Evolutionary conservation across 2,797 vertebrate species (phyloP).

Genomic region (Alosa sapidissima): DNA sequence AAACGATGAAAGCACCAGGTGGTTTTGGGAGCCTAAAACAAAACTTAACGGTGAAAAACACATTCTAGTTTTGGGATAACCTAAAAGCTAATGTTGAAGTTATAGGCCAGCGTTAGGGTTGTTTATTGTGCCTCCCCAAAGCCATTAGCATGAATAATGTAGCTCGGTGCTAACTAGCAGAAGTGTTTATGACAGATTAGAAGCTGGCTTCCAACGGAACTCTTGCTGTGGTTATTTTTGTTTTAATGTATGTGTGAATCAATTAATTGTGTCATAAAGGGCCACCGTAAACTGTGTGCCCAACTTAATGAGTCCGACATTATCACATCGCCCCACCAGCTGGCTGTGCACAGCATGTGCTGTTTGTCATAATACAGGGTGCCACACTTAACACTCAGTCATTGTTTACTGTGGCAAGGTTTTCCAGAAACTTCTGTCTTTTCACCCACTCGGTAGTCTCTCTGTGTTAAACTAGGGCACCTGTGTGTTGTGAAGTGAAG

Average conservation of each 20-base stretch:
- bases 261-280: conserved; percentile 98
- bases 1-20: neutral
- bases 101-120: conserved; percentile 42
- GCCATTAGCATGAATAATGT: conserved; percentile 60
- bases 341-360: conserved; percentile 96
- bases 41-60: neutral
- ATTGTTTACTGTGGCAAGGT: conserved; percentile 84
- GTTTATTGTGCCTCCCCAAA: conserved; percentile 54
- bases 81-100: conserved; percentile 38
- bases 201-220: conserved; percentile 85
- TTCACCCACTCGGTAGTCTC: neutral
- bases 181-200: conserved; percentile 83
- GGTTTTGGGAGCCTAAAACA: neutral
- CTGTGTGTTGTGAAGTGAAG: neutral
- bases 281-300: conserved; percentile 95
- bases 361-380: conserved; percentile 98
- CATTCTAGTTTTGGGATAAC: neutral
- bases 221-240: conserved; percentile 93
- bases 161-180: conserved; percentile 58
- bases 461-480: neutral
- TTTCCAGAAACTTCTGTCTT: conserved; percentile 71
- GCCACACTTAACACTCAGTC: conserved; percentile 92
- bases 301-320: conserved; percentile 98
- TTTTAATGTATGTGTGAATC: conserved; percentile 98
- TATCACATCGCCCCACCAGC: conserved; percentile 98